phyloP scores from a whole-genome alignment of 30 jellyfish, hydroid and myxozoan genomes.

The Hydra vulgaris region DNA sequence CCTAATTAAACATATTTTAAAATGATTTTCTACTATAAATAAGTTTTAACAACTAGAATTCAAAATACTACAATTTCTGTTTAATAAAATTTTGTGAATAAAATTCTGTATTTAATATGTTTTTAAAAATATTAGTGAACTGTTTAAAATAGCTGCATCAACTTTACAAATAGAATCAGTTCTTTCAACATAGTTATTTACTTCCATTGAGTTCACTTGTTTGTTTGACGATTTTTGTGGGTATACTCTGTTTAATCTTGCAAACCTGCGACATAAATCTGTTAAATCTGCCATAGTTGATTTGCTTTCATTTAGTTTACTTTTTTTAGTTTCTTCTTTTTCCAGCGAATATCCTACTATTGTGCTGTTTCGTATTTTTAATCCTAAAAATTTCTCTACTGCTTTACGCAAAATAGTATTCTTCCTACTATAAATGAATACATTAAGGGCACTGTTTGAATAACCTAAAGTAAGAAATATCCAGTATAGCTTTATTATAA shows the following conservation, averaged over 20 bases:
- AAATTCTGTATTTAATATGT: too few species aligned
- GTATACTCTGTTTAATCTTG: neutral
- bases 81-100: too few species aligned
- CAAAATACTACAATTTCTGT: too few species aligned
- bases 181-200: neutral
- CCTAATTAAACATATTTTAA: too few species aligned
- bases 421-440: conserved; percentile 63
- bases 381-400: conserved; percentile 13
- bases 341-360: neutral
- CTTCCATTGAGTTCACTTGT: neutral
- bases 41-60: too few species aligned
- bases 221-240: neutral
- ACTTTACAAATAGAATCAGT: neutral
- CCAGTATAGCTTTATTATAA: conserved; percentile 25
- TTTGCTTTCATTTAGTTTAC: neutral
- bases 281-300: neutral
- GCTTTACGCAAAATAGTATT: conserved; percentile 64
- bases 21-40: too few species aligned
- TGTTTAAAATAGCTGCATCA: neutral
- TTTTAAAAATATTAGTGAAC: neutral
- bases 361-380: neutral
- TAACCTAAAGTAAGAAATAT: conserved; percentile 48
- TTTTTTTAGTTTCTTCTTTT: neutral
- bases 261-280: neutral
- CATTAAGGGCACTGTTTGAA: conserved; percentile 65